These are phyloP conservation scores for Cervus canadensis DNA, from an alignment of 2,113 vertebrate genomes.

Conservation along the genomic window DNA sequence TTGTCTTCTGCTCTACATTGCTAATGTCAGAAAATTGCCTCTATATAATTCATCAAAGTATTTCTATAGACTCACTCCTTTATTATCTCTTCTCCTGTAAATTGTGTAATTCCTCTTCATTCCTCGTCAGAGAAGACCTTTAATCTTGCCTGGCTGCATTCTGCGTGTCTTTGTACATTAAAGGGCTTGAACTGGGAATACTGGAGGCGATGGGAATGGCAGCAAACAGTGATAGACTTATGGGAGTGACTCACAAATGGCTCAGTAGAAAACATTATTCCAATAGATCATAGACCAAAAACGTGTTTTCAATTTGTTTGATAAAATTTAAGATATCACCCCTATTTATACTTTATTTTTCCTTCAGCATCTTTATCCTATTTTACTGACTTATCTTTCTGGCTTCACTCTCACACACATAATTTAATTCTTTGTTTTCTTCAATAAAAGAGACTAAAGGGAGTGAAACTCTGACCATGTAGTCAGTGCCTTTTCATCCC, in stretches of 20 bases:
- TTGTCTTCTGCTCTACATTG: constrained; percentile 83
- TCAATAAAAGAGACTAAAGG: neutral
- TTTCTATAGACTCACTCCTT: constrained; percentile 80
- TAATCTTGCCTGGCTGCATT: constrained; percentile 75
- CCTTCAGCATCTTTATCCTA: neutral
- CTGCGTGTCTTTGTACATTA: constrained; percentile 65
- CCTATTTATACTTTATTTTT: neutral
- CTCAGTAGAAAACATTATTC: neutral
- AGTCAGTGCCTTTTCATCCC: neutral
- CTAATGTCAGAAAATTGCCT: constrained; percentile 85
- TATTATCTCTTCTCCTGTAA: constrained; percentile 82
- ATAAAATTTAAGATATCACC: neutral
- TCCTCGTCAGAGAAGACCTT: constrained; percentile 78
- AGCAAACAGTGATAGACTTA: neutral
- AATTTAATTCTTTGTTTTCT: neutral
- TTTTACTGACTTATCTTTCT: neutral
- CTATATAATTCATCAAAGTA: constrained; percentile 86
- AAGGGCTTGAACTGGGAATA: constrained; percentile 36
- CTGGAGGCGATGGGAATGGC: neutral
- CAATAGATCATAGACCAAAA: neutral
- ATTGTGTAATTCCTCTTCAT: constrained; percentile 80
- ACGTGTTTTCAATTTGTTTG: neutral
- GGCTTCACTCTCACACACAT: no score
- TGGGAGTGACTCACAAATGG: neutral
- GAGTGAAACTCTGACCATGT: neutral